These are phyloP conservation scores for Matsumurasca onukii DNA, from an alignment of 1,140 invertebrate genomes.

Conservation along the genomic window DNA sequence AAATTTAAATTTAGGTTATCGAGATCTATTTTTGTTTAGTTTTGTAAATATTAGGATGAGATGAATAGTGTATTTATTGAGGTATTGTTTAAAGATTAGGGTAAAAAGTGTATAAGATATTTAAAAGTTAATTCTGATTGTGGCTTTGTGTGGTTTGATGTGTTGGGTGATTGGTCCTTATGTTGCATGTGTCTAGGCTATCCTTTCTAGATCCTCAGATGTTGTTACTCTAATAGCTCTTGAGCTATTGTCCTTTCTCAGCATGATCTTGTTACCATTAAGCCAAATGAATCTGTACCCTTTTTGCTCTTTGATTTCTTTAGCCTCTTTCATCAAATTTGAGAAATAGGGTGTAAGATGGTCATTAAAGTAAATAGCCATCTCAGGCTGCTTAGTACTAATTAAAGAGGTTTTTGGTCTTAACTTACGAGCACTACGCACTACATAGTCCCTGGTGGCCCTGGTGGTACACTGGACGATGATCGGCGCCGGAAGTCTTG, in stretches of 20 bases:
- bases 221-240: neutral
- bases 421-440: conserved; percentile 3
- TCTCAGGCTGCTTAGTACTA: neutral
- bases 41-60: neutral
- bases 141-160: no score
- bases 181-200: neutral
- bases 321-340: conserved; percentile 12
- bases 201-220: neutral
- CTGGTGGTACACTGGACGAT: neutral
- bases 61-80: conserved; percentile 10
- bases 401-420: conserved; percentile 8
- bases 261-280: no score
- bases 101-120: neutral
- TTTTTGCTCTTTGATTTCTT: conserved; percentile 25
- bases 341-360: conserved; percentile 20
- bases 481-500: neutral
- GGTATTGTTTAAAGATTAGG: neutral
- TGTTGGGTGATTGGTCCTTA: no score
- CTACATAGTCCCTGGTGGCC: conserved; percentile 3
- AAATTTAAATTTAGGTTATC: neutral
- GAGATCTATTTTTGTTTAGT: conserved; percentile 1
- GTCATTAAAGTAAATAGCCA: conserved; percentile 14
- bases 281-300: conserved; percentile 8
- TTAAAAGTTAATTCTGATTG: no score
- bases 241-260: conserved; percentile 6